Percentiles rank a stretch among this genome's conserved stretches.
Evolutionary conservation across 1,140 invertebrate genomes (phyloP).

Genomic region (Cotesia glomerata): DNA sequence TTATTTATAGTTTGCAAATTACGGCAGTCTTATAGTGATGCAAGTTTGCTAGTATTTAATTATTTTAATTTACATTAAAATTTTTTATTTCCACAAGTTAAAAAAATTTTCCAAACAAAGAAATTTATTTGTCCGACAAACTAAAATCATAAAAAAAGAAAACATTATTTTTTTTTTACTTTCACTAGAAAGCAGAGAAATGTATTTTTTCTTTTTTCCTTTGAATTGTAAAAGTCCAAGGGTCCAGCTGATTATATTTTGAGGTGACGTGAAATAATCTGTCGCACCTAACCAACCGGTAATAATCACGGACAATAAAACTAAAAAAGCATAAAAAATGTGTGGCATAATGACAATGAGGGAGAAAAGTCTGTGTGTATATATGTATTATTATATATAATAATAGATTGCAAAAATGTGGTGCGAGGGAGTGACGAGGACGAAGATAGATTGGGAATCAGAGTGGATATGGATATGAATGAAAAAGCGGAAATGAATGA

Average conservation of each 20-base stretch:
- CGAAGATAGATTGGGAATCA: neutral
- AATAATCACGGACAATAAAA: slow-evolving; percentile 50
- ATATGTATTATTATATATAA: slow-evolving; percentile 17
- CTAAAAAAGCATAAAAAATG: neutral
- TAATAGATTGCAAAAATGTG: slow-evolving; percentile 51
- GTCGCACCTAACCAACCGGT: slow-evolving; percentile 44
- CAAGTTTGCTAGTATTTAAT: too few species aligned
- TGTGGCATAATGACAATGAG: neutral
- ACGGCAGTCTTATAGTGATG: too few species aligned
- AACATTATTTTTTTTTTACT: neutral
- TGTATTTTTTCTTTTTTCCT: slow-evolving; percentile 8
- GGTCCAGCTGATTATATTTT: neutral
- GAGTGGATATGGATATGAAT: slow-evolving; percentile 11
- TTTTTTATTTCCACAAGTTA: too few species aligned
- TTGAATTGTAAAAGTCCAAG: slow-evolving; percentile 8
- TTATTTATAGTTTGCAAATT: too few species aligned
- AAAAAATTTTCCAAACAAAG: too few species aligned
- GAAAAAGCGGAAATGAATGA: slow-evolving; percentile 44
- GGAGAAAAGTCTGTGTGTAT: too few species aligned
- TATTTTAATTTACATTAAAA: too few species aligned
- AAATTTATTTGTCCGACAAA: too few species aligned
- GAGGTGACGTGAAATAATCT: slow-evolving; percentile 32
- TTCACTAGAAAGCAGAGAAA: neutral
- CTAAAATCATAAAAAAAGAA: too few species aligned
- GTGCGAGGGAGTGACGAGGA: slow-evolving; percentile 26